These are phyloP conservation scores for Anodontia alba DNA, from an alignment of 2,888 invertebrate genomes.

Conservation along the genomic window DNA sequence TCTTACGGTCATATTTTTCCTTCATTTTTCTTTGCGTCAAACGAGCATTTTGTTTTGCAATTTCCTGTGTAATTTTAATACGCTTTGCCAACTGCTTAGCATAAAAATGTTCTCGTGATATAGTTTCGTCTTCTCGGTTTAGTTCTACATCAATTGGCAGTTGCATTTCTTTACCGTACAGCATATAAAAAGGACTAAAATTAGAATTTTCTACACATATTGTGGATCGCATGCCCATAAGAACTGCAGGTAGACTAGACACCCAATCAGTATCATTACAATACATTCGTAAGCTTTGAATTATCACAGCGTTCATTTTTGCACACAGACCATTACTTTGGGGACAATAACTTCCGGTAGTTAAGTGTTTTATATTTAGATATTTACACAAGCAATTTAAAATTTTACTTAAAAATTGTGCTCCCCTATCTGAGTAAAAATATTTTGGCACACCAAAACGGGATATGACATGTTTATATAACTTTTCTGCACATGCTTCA, in stretches of 20 bases:
- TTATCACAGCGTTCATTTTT: not conserved
- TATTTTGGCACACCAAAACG: not conserved
- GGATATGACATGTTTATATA: not conserved
- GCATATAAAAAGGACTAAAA: not conserved
- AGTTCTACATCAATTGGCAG: not conserved
- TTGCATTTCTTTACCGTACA: not conserved
- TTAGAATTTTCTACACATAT: not conserved
- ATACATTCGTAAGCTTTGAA: not conserved
- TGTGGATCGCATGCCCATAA: not conserved
- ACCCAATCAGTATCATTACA: not conserved
- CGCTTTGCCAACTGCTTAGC: too few species aligned
- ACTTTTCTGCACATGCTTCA: not conserved
- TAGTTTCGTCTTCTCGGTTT: not conserved
- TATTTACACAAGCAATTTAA: not conserved
- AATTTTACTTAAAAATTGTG: not conserved
- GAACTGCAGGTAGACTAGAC: not conserved
- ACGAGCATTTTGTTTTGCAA: too few species aligned
- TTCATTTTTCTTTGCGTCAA: too few species aligned
- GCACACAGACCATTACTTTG: not conserved
- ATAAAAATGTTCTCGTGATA: too few species aligned
- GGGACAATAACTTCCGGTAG: not conserved
- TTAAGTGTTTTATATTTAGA: not conserved
- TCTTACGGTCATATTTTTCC: too few species aligned
- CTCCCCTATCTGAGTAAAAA: not conserved
- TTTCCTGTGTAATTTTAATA: too few species aligned